Evolutionary conservation across 2,888 invertebrate species (phyloP), one percentile per base, ranked within the genome.

Genomic region (Drosophila mimetica): DNA sequence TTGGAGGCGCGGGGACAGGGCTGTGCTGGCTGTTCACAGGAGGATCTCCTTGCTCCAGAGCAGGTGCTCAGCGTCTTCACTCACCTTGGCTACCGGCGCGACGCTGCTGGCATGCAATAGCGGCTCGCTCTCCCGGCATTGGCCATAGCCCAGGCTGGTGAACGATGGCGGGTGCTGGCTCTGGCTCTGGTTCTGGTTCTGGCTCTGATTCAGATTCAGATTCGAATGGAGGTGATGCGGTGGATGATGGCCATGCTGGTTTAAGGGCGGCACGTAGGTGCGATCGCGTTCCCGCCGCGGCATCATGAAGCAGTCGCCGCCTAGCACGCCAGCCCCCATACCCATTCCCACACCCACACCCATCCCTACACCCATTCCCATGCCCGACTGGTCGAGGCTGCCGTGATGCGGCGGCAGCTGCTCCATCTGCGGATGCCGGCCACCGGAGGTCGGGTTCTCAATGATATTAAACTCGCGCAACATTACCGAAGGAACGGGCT

Each of bases 401-500:
- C 53, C 71, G 46, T 70, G 76, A 11, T 77, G 53, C 50, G 63
- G 47, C 65, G 79, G 73, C 65, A 77, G 61, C 65, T 82, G 82
- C 70, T 85, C 79, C 71, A 74, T 25, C 36, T 73, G 72, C 32
- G 72, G 67, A 54, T 83, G 78, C 81, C 90, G 89, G 85, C 89
- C 89, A 76, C 89, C 91, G 79, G 90, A 89, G 85, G 91, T 91
- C 74, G 91, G 91, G 86, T 92, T 92, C 79, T 92, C 91, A 82
- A 90, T 91, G 71, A 92, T 92, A 88, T 92, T 92, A 77, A 91
- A 92, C 66, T 92, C 91, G 75, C 91, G 90, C 77, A 90, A 92
- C 78, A 93, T 93, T 93, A 86, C 93, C 93, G 65, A 93, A 92
- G 81, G 92, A 91, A 74, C 92, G 92, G 77, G 48, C 67, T 81